These are phyloP conservation scores for Catagonus wagneri DNA, from an alignment of 2,113 vertebrate genomes.

Conservation along the genomic window DNA sequence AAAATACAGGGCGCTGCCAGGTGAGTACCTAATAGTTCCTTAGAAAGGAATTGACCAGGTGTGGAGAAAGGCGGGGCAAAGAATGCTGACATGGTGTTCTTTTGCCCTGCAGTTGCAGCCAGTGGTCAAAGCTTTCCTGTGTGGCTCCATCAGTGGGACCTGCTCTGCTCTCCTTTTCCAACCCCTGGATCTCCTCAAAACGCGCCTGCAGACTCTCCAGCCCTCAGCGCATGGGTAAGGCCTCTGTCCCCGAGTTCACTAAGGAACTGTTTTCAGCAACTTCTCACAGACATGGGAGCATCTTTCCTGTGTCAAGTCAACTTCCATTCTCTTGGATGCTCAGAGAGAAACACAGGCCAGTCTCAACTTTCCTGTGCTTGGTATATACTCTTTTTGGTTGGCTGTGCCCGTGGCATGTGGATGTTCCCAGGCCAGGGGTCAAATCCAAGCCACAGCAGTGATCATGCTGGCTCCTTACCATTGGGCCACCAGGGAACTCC, in stretches of 20 bases:
- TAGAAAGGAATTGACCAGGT: too few species aligned
- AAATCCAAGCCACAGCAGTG: too few species aligned
- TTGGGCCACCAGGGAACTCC: too few species aligned
- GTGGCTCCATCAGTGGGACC: conserved; percentile 96
- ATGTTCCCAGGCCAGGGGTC: too few species aligned
- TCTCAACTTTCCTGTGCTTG: not conserved
- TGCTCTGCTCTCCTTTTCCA: conserved; percentile 98
- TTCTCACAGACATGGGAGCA: not conserved
- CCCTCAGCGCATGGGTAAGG: conserved; percentile 82
- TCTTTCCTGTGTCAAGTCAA: not conserved
- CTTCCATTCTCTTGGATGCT: not conserved
- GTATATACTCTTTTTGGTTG: not conserved
- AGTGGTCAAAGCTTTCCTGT: conserved; percentile 95
- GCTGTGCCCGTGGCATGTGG: not conserved
- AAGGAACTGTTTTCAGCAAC: not conserved
- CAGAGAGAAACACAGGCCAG: not conserved
- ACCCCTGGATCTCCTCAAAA: conserved; percentile 97
- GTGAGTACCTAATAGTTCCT: not conserved
- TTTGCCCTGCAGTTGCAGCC: conserved; percentile 90
- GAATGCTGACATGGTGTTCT: not conserved
- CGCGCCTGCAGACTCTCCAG: conserved; percentile 93
- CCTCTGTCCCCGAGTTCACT: rapidly evolving
- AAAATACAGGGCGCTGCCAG: not conserved
- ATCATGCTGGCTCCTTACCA: too few species aligned
- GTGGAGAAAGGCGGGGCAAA: not conserved